Evolutionary conservation across 1,140 invertebrate species (phyloP).

Genomic region (Zaprionus capensis): DNA sequence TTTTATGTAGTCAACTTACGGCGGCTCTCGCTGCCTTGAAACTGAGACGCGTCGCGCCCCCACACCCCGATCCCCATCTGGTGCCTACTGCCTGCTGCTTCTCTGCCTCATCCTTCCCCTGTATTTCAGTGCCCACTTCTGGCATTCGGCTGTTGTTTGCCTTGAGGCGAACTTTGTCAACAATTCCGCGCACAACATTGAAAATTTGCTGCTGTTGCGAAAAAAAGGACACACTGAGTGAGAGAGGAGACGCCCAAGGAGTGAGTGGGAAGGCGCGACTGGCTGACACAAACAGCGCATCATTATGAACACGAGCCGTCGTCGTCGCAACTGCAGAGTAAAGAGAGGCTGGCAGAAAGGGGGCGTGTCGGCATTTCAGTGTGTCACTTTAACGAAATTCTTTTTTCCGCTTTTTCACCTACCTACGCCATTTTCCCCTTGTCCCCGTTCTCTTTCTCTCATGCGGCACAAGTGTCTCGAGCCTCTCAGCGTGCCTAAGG

Average conservation of each 20-base stretch:
- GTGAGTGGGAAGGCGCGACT: conserved; percentile 1
- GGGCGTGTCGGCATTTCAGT: conserved; percentile 58
- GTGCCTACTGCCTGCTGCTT: not conserved
- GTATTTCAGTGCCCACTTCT: not conserved
- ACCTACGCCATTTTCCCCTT: conserved; percentile 25
- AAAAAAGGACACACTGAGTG: conserved; percentile 53
- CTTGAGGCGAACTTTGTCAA: conserved; percentile 81
- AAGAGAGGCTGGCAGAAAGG: not conserved
- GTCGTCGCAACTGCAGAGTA: not conserved
- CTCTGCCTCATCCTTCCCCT: not conserved
- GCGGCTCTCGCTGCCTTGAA: conserved; percentile 66
- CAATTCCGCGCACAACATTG: conserved; percentile 79
- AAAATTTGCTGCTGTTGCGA: conserved; percentile 75
- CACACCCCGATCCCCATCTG: not conserved
- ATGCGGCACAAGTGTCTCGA: conserved; percentile 49
- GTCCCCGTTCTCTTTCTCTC: not conserved
- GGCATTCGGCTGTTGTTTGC: conserved; percentile 60
- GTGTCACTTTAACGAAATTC: conserved; percentile 71
- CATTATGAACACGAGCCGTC: conserved; percentile 15
- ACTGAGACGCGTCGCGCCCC: conserved; percentile 51
- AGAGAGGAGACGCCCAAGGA: not conserved
- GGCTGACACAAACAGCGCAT: conserved; percentile 30
- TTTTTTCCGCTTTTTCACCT: conserved; percentile 14
- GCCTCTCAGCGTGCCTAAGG: conserved; percentile 62
- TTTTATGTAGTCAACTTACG: conserved; percentile 74